Evolutionary conservation across 2,113 vertebrate genomes (phyloP).

Genomic region (Himantopus leucocephalus): DNA sequence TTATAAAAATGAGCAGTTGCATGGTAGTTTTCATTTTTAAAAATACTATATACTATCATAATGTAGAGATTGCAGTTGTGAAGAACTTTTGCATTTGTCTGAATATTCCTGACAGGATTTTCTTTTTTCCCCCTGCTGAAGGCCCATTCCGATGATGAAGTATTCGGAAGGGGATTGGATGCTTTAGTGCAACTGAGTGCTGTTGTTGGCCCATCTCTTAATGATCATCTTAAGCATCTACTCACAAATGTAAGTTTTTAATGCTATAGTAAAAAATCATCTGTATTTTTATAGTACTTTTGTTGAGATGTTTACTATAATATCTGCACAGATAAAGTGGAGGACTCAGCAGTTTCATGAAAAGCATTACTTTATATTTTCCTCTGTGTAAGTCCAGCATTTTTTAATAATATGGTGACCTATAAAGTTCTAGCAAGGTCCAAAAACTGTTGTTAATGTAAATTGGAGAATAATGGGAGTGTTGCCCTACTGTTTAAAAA

Average conservation of each 20-base stretch:
- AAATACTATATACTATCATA: background rate
- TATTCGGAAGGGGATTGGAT: slow-evolving; percentile 77
- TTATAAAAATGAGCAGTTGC: background rate
- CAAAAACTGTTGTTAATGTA: background rate
- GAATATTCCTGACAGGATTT: background rate
- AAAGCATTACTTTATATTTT: background rate
- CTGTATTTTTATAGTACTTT: background rate
- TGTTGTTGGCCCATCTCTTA: slow-evolving; percentile 75
- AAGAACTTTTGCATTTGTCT: background rate
- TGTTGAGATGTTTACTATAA: background rate
- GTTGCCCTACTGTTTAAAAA: background rate
- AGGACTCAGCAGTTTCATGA: background rate
- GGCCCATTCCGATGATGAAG: slow-evolving; percentile 74
- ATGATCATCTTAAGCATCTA: slow-evolving; percentile 78
- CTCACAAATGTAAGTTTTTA: slow-evolving; percentile 78
- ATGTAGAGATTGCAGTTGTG: background rate
- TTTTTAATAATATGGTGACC: background rate
- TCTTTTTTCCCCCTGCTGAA: background rate
- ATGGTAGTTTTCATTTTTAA: background rate
- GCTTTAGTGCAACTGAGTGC: slow-evolving; percentile 78
- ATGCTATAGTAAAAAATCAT: background rate
- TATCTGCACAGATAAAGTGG: background rate
- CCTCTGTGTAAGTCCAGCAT: background rate
- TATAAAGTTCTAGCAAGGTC: background rate
- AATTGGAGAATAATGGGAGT: background rate